Conservation (phyloP, 1,140 invertebrate genomes). For the Dendrolimus punctatus region DNA sequence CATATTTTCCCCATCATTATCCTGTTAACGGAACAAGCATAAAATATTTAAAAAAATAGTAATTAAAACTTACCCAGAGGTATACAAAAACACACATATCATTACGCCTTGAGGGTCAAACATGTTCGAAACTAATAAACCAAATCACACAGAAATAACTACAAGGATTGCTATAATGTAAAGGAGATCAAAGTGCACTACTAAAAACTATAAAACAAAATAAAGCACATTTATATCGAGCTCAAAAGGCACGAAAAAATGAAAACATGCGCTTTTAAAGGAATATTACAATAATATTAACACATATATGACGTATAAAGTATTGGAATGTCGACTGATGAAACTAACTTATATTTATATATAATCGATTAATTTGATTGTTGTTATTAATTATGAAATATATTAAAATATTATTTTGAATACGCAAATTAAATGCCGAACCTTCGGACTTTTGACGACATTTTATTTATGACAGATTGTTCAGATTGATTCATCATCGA, state of each 20-base stretch:
- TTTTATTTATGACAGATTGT: slow-evolving; percentile 3
- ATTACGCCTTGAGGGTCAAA: slow-evolving; percentile 25
- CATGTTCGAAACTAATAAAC: slow-evolving; percentile 11
- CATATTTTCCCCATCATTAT: too few relatives aligned
- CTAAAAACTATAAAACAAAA: too few relatives aligned
- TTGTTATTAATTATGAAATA: background rate
- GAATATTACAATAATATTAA: too few relatives aligned
- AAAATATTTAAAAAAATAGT: slow-evolving; percentile 7
- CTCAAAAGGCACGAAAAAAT: too few relatives aligned
- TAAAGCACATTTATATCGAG: too few relatives aligned
- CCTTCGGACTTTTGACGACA: slow-evolving; percentile 28
- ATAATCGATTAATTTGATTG: background rate
- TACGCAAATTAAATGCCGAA: slow-evolving; percentile 13
- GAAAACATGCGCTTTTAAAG: too few relatives aligned
- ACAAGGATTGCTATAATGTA: background rate
- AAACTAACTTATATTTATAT: background rate
- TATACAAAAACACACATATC: slow-evolving; percentile 35
- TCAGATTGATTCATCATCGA: background rate
- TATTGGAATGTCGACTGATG: too few relatives aligned
- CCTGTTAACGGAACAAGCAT: background rate
- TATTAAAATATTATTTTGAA: slow-evolving; percentile 6
- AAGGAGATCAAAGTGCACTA: too few relatives aligned
- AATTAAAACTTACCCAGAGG: slow-evolving; percentile 30
- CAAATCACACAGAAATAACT: background rate
- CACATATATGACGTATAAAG: too few relatives aligned